phyloP scores from a whole-genome alignment of 2,797 vertebrate species.

The Poeciliopsis paucimaculata region DNA sequence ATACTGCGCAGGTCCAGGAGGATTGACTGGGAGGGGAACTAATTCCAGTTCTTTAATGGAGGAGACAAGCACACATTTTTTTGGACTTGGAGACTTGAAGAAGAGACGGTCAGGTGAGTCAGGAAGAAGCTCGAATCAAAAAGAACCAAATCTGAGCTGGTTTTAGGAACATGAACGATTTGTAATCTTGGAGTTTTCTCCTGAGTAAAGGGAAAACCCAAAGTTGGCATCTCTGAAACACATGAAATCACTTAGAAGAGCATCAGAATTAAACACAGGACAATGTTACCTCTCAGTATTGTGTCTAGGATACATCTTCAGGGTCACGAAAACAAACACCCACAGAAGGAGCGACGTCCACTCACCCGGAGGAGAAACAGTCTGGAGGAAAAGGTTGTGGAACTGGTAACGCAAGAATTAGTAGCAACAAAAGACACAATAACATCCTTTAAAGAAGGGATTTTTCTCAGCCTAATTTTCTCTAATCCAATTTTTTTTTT shows the following conservation, averaged over 20 bases:
- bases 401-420: constrained; percentile 11
- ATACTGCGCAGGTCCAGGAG: background rate
- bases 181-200: background rate
- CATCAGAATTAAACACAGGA: background rate
- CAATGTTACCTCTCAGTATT: background rate
- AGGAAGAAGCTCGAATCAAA: background rate
- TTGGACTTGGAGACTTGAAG: background rate
- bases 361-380: background rate
- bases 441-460: constrained; percentile 42
- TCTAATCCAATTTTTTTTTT: constrained; percentile 31
- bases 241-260: background rate
- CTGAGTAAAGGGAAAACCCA: background rate
- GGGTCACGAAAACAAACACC: background rate
- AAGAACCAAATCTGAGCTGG: too few relatives aligned
- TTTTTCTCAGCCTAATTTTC: constrained; percentile 53
- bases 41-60: background rate
- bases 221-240: background rate
- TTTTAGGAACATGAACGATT: background rate
- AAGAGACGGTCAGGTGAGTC: background rate
- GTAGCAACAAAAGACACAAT: constrained; percentile 43
- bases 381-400: background rate
- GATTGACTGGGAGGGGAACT: background rate
- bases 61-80: background rate
- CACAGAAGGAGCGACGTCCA: background rate
- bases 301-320: background rate